Evolutionary conservation across 2,797 vertebrate genomes (phyloP).

Genomic region (Craterocephalus amniculus): DNA sequence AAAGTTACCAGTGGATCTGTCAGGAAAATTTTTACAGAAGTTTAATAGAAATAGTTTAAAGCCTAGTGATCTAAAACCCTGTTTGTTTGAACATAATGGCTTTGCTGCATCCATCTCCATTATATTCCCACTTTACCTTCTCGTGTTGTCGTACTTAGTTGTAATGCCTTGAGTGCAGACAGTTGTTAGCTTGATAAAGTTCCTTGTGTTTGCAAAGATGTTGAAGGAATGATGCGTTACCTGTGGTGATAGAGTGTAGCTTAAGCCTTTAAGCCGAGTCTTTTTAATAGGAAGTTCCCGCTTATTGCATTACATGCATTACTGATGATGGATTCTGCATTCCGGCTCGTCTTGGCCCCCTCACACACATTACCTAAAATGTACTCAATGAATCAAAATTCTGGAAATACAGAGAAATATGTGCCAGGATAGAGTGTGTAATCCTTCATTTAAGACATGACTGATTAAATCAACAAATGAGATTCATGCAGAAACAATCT

Average conservation of each 20-base stretch:
- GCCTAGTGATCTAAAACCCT: neutral
- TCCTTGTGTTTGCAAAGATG: neutral
- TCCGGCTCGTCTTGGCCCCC: neutral
- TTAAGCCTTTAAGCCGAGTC: neutral
- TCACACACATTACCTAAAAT: neutral
- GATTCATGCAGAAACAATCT: neutral
- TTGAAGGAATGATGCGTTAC: neutral
- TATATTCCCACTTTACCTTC: neutral
- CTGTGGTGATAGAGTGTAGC: neutral
- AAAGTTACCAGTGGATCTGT: neutral
- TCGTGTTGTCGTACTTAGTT: neutral
- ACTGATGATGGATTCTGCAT: neutral
- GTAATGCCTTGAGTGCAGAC: neutral
- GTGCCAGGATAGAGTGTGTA: neutral
- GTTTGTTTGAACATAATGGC: neutral
- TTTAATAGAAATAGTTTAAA: neutral
- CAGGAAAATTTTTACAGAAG: too few relatives aligned
- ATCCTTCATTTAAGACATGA: neutral
- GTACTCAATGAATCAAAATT: neutral
- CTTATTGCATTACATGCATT: neutral
- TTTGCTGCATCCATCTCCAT: neutral
- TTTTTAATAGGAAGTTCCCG: neutral
- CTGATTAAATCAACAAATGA: slow-evolving; percentile 8
- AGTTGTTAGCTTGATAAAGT: neutral
- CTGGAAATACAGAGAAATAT: neutral